A percentile compares a stretch with the other conserved stretches of the same genome.
phyloP scores from a whole-genome alignment of 2,113 vertebrate genomes.

The Vimba vimba region DNA sequence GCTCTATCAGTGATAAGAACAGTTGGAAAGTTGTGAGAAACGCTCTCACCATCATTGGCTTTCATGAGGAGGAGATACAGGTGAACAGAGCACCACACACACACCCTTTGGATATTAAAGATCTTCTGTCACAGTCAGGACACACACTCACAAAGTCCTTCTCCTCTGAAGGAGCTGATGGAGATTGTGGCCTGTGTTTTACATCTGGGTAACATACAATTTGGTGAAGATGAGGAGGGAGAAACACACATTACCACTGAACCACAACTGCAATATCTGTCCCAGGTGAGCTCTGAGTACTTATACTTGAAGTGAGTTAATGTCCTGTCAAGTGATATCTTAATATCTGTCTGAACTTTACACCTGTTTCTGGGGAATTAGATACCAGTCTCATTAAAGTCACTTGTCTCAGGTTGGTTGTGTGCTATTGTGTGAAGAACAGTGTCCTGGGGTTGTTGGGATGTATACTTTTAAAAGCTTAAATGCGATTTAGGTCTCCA shows the following conservation, averaged over 20 bases:
- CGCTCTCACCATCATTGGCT: constrained; percentile 86
- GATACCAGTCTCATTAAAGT: constrained; percentile 7
- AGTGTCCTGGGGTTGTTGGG: not conserved
- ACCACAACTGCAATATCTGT: constrained; percentile 84
- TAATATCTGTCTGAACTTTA: not conserved
- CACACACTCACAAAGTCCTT: not conserved
- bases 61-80: constrained; percentile 89
- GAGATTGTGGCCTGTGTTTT: constrained; percentile 90
- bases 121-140: no score
- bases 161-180: constrained; percentile 84
- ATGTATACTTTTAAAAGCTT: not conserved
- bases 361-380: constrained; percentile 10
- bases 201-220: constrained; percentile 93
- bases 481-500: not conserved
- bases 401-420: constrained; percentile 13
- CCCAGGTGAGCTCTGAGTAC: constrained; percentile 76
- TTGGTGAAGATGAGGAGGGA: constrained; percentile 88
- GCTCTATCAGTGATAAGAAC: constrained; percentile 94
- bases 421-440: not conserved
- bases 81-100: constrained; percentile 63
- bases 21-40: constrained; percentile 92
- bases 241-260: constrained; percentile 88
- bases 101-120: not conserved
- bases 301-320: not conserved
- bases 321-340: constrained; percentile 2